phyloP scores from a whole-genome alignment of 2,113 vertebrate species.

The Rynchops niger region DNA sequence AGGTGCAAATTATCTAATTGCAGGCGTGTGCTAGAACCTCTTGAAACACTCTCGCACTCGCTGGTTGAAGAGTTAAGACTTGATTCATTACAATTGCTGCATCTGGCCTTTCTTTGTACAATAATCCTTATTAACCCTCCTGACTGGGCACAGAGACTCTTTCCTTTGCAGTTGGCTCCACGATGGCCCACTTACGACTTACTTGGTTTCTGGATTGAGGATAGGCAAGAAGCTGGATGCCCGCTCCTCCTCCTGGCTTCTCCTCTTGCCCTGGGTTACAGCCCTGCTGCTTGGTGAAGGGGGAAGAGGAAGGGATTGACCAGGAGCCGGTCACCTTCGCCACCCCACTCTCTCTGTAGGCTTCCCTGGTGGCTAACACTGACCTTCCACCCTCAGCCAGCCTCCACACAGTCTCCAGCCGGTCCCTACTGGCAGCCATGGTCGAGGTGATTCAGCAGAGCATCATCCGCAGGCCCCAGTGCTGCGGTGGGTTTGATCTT shows the following conservation, averaged over 20 bases:
- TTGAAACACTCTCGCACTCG: not conserved
- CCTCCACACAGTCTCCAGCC: not conserved
- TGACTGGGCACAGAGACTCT: not conserved
- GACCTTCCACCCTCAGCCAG: not conserved
- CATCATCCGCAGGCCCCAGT: rapidly evolving
- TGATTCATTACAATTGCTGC: not conserved
- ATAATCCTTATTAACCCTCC: not conserved
- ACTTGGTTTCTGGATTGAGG: not conserved
- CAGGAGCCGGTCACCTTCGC: not conserved
- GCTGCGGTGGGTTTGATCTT: rapidly evolving
- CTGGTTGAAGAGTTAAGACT: not conserved
- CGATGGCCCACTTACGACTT: rapidly evolving
- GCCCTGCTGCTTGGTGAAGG: not conserved
- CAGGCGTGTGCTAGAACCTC: not conserved
- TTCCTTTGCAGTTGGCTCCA: too few relatives aligned
- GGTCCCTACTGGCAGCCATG: rapidly evolving
- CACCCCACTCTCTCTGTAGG: rapidly evolving
- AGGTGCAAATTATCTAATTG: not conserved
- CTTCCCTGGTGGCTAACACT: not conserved
- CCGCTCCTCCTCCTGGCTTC: not conserved
- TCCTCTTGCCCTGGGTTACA: not conserved
- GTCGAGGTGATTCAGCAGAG: not conserved
- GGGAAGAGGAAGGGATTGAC: not conserved
- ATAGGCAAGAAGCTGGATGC: not conserved
- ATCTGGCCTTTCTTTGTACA: not conserved